Conservation (phyloP, 2,113 vertebrate species). For the Epinephelus moara region DNA sequence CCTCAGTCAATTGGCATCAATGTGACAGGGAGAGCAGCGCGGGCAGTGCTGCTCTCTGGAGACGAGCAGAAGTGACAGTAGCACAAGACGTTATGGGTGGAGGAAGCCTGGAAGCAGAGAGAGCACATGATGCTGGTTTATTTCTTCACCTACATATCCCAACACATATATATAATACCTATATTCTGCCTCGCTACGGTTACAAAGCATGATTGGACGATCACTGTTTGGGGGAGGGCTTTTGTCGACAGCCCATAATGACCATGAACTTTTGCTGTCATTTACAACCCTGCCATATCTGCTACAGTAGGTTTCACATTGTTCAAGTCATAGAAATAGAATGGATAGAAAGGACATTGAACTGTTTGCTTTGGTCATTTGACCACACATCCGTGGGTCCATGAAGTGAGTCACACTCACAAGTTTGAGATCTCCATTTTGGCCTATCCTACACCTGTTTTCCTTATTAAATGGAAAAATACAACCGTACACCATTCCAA, state of each 20-base stretch:
- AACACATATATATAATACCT: background rate
- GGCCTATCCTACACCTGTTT: too few relatives aligned
- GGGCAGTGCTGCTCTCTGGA: slow-evolving; percentile 33
- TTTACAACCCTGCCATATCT: background rate
- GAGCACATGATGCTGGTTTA: background rate
- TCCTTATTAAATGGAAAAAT: too few relatives aligned
- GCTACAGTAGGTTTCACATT: background rate
- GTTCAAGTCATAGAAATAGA: background rate
- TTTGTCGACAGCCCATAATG: background rate
- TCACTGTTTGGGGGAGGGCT: background rate
- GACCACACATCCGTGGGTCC: too few relatives aligned
- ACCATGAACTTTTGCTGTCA: background rate
- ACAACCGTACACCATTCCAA: too few relatives aligned
- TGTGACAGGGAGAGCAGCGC: slow-evolving; percentile 52
- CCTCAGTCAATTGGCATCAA: slow-evolving; percentile 75
- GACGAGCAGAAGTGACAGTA: slow-evolving; percentile 24
- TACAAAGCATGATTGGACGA: background rate
- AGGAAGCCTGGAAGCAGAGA: background rate
- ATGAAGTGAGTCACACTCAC: too few relatives aligned
- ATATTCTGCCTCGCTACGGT: too few relatives aligned
- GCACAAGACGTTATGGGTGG: background rate
- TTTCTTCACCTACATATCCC: background rate
- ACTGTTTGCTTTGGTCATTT: too few relatives aligned
- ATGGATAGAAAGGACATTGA: too few relatives aligned
- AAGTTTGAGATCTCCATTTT: too few relatives aligned